Conservation (phyloP, 2,888 invertebrate species). For the Trichopoda pennipes region DNA sequence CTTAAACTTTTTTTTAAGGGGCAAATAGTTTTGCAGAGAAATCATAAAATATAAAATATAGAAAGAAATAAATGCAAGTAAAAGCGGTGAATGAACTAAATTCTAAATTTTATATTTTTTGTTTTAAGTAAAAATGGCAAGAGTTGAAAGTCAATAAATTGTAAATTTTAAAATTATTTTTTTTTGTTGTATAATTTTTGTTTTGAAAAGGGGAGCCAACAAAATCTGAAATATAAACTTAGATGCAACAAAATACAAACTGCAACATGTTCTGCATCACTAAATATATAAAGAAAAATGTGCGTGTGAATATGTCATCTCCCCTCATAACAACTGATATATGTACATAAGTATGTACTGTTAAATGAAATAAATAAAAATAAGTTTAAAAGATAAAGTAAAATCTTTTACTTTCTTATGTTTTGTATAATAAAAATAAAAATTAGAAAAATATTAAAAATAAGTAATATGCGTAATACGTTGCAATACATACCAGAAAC, state of each 20-base stretch:
- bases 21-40: slow-evolving; percentile 8
- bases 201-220: slow-evolving; percentile 46
- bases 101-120: slow-evolving; percentile 31
- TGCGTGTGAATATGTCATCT: slow-evolving; percentile 2
- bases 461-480: slow-evolving; percentile 45
- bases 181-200: neutral
- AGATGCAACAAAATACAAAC: slow-evolving; percentile 40
- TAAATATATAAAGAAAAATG: slow-evolving; percentile 26
- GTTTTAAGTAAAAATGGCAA: slow-evolving; percentile 33
- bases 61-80: neutral
- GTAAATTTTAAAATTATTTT: slow-evolving; percentile 55
- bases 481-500: slow-evolving; percentile 17
- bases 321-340: slow-evolving; percentile 43
- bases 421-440: slow-evolving; percentile 1
- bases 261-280: slow-evolving; percentile 57
- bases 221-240: slow-evolving; percentile 15
- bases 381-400: neutral
- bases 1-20: slow-evolving; percentile 30
- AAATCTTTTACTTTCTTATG: slow-evolving; percentile 40
- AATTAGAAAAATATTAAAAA: neutral
- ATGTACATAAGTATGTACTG: neutral
- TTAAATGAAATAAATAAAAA: neutral
- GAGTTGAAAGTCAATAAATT: slow-evolving; percentile 67
- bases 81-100: slow-evolving; percentile 62
- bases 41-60: neutral